Evolutionary conservation across 2,797 vertebrate species (phyloP).

Genomic region (Chloroceryle amazona): DNA sequence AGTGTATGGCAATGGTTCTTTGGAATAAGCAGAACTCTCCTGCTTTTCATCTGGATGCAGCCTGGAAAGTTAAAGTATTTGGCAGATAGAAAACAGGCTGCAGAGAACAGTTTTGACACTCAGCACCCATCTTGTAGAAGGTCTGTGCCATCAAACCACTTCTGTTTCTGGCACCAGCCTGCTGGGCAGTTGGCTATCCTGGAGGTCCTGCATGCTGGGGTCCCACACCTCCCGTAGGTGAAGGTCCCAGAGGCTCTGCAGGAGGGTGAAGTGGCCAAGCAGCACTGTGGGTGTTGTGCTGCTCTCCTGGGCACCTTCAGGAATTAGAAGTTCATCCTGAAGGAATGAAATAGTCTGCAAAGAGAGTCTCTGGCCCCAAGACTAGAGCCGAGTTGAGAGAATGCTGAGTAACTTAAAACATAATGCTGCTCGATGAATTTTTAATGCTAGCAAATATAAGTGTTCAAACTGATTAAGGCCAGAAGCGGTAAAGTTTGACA

Average conservation of each 20-base stretch:
- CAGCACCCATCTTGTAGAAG: too few species aligned
- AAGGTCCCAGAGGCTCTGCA: accelerated
- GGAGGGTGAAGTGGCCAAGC: accelerated
- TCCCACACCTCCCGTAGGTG: accelerated
- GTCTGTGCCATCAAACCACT: accelerated
- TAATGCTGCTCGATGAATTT: neutral
- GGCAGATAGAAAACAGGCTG: neutral
- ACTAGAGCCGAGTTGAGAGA: neutral
- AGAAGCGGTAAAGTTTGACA: neutral
- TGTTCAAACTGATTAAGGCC: neutral
- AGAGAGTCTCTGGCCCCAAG: neutral
- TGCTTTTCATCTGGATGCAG: neutral
- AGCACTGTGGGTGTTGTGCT: accelerated
- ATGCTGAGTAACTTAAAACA: neutral
- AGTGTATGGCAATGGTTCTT: neutral
- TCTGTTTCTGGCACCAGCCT: neutral
- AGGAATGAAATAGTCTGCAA: neutral
- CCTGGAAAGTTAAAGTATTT: neutral
- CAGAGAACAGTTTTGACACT: neutral
- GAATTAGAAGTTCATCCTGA: neutral
- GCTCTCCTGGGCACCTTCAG: neutral
- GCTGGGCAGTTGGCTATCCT: neutral
- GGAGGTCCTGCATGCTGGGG: accelerated
- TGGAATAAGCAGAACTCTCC: neutral
- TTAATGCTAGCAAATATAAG: neutral